Conservation (phyloP, 1,140 invertebrate species). For the Leptopilina boulardi region DNA sequence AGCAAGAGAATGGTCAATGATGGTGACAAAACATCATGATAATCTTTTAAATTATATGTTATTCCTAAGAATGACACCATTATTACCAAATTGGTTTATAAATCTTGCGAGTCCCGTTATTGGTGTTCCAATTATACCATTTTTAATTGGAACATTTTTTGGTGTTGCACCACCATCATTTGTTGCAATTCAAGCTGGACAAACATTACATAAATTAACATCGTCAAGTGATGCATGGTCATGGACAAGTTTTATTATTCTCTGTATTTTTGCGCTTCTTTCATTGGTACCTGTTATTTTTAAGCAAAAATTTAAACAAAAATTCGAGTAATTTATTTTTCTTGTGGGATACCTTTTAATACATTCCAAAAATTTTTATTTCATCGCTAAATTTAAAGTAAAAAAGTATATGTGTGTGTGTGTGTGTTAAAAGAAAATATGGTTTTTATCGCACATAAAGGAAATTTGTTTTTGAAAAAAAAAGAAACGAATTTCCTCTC, state of each 20-base stretch:
- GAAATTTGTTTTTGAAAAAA: too few relatives aligned
- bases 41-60: slow-evolving; percentile 98
- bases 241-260: slow-evolving; percentile 88
- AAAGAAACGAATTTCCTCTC: not conserved
- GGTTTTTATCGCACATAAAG: too few relatives aligned
- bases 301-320: slow-evolving; percentile 88
- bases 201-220: slow-evolving; percentile 94
- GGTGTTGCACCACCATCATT: slow-evolving; percentile 99
- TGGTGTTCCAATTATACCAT: slow-evolving; percentile 94
- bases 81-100: slow-evolving; percentile 99
- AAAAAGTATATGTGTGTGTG: too few relatives aligned
- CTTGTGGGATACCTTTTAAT: not conserved
- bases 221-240: slow-evolving; percentile 94
- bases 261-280: slow-evolving; percentile 86
- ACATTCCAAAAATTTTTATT: not conserved
- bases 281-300: slow-evolving; percentile 94
- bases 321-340: slow-evolving; percentile 82
- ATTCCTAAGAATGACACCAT: slow-evolving; percentile 97
- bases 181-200: slow-evolving; percentile 97
- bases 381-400: too few relatives aligned
- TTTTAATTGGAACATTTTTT: slow-evolving; percentile 94
- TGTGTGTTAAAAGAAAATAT: too few relatives aligned
- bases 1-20: slow-evolving; percentile 89
- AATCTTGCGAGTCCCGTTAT: slow-evolving; percentile 98
- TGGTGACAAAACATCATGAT: slow-evolving; percentile 88